These are phyloP conservation scores for Pelecanus crispus DNA, from an alignment of 2,113 vertebrate species.

Conservation along the genomic window DNA sequence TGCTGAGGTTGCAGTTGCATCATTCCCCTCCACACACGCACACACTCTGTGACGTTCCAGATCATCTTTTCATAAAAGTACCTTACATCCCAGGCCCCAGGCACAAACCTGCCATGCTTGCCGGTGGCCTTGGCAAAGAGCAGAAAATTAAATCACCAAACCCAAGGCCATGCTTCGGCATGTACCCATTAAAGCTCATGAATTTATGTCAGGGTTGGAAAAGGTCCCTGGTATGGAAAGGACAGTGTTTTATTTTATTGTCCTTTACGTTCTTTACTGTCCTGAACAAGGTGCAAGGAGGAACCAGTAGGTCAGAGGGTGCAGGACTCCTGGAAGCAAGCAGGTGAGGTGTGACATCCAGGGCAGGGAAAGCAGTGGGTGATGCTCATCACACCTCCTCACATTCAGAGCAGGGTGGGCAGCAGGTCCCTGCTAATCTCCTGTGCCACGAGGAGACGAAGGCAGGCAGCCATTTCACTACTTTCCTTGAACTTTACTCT, in stretches of 20 bases:
- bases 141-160: not conserved
- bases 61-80: not conserved
- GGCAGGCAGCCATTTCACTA: not conserved
- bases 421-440: not conserved
- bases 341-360: accelerated
- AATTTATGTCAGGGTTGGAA: not conserved
- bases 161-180: not conserved
- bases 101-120: not conserved
- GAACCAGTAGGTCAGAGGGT: not conserved
- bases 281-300: not conserved
- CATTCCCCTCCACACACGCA: not conserved
- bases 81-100: not conserved
- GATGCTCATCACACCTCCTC: not conserved
- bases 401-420: not conserved
- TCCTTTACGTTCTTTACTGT: not conserved
- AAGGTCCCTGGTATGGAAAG: not conserved
- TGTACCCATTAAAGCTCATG: not conserved
- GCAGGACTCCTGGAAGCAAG: not conserved
- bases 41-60: not conserved
- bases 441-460: not conserved
- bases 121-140: not conserved
- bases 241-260: not conserved
- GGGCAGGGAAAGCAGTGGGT: not conserved
- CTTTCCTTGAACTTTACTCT: not conserved
- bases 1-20: not conserved